Conservation (phyloP, 2,113 vertebrate species). For the Syngnathus typhle region DNA sequence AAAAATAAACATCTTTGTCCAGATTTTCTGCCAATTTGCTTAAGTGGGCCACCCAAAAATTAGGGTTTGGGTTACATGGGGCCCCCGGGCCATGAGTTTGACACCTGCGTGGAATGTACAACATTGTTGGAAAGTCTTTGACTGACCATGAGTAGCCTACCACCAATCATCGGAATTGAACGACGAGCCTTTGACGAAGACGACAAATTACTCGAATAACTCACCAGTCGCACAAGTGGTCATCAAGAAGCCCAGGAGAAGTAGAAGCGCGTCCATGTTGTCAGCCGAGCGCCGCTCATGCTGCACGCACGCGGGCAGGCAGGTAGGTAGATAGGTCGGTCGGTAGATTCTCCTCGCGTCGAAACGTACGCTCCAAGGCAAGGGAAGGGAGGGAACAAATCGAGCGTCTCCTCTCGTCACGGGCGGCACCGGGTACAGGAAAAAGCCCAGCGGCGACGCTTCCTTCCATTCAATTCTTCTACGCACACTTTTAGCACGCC, state of each 20-base stretch:
- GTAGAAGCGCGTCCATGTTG: background rate
- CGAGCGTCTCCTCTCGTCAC: background rate
- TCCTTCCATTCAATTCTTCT: slow-evolving; percentile 11
- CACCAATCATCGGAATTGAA: background rate
- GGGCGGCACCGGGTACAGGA: background rate
- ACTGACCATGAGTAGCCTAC: background rate
- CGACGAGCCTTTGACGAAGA: background rate
- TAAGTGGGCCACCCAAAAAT: no score
- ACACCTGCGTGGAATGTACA: no score
- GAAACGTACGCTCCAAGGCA: background rate
- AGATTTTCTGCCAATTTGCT: no score
- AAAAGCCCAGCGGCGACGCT: background rate
- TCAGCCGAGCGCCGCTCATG: background rate
- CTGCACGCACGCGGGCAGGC: background rate
- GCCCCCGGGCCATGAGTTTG: no score
- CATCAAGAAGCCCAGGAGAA: background rate
- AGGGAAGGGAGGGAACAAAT: background rate
- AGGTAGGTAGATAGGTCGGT: no score
- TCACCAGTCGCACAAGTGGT: background rate
- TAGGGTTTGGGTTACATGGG: no score
- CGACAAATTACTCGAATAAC: background rate
- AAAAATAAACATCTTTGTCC: no score
- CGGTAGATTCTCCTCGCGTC: background rate
- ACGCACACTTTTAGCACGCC: background rate
- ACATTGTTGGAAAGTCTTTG: no score